Percentiles rank a stretch among this genome's conserved stretches.
phyloP scores from a whole-genome alignment of 2,113 vertebrate genomes.

The Chinchilla lanigera region DNA sequence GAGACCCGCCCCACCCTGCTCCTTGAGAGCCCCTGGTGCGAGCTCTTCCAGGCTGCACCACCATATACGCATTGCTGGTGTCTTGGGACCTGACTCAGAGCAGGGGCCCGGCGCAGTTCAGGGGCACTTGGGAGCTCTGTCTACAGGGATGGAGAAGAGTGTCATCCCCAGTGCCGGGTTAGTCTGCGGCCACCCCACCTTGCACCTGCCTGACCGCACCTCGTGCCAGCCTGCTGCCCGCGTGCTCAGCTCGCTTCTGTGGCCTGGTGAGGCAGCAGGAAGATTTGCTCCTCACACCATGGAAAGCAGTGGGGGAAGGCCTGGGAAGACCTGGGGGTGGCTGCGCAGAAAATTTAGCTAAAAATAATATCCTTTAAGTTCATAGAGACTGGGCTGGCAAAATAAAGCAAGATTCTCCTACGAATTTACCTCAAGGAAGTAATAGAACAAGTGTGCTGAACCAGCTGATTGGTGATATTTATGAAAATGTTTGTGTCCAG shows the following conservation, averaged over 20 bases:
- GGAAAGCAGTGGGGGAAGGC: background rate
- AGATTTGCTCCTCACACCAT: background rate
- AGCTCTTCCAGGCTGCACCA: background rate
- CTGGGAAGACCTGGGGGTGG: background rate
- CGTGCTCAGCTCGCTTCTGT: background rate
- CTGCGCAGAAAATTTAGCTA: background rate
- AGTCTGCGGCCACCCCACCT: background rate
- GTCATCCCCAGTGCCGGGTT: background rate
- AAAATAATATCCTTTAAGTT: background rate
- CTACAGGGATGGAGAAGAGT: background rate
- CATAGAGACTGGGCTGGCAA: background rate
- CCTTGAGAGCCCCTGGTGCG: background rate
- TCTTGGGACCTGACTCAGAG: background rate
- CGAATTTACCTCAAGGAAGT: background rate
- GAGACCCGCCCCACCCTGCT: background rate
- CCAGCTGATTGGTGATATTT: background rate
- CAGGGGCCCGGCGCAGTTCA: background rate
- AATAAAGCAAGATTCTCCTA: background rate
- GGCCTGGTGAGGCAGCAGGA: background rate
- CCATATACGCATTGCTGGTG: background rate
- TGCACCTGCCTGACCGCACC: fast-evolving
- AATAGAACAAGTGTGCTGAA: background rate
- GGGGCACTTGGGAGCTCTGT: background rate
- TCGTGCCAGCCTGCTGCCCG: background rate
- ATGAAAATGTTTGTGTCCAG: background rate